Base-by-base conservation (phyloP, 2,113 vertebrate species). In the Osmerus eperlanus region DNA sequence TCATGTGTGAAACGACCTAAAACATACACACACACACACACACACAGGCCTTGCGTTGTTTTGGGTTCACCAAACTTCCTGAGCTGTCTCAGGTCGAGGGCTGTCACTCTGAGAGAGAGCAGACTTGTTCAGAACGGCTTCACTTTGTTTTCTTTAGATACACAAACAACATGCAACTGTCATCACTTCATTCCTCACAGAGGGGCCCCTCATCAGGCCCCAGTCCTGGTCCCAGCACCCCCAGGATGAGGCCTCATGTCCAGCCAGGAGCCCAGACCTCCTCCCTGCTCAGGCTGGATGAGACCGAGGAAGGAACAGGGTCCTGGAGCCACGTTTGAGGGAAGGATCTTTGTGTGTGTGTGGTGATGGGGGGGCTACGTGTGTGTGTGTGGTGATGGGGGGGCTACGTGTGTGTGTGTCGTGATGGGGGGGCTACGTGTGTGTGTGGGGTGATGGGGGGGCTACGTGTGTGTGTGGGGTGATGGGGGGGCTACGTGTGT, bases 111-210 rank as follows among this genome's bases (percentile, higher is more conserved):
- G 67, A 78, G 76, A 68, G 68, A 12, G 54, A 67, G 74, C 77
- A 65, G 84, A 88, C 81, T 74, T 87, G 89, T 89, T 86, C 85
- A 63, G 84, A 88, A 74, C 84, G 81, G 85, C 81, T 86, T 87
- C 77, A 74, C 83, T 89, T 88, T 88, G 82, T 85, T 86, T 86
- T 85, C 81, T 81, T 80, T 83, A 81, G 73, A 82, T 76, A 88
- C 83, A 89, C 87, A 88, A 88, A 88, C 87, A 88, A 84, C 74
- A 67, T 87, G 78, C 81, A 69, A 81, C 87, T 89, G 85, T 91
- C 89, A 87, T 81, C 88, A 90, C 87, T 84, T 84, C 86, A 87
- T 87, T 86, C 84, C 77, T 91, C 83, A 90, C 83, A 81, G 82
- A 76, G 83, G 81, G 79, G 75, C 78, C 79, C 84, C 87, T 64